These are phyloP conservation scores for Sturmia bella DNA, from an alignment of 2,888 invertebrate genomes.

Conservation along the genomic window DNA sequence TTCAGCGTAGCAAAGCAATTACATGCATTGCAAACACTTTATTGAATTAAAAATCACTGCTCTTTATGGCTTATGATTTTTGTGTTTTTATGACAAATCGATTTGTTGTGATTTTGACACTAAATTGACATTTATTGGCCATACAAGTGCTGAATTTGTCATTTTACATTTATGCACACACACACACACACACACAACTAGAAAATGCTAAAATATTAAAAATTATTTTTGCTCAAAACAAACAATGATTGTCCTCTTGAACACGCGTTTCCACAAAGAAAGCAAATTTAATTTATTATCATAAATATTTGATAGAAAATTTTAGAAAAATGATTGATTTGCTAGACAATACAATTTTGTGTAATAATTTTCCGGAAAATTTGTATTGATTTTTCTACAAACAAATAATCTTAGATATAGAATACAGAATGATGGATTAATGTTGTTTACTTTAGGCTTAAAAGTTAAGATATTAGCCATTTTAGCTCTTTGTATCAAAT, in stretches of 20 bases:
- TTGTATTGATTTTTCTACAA: constrained; percentile 11
- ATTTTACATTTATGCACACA: constrained; percentile 9
- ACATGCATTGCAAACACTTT: constrained; percentile 22
- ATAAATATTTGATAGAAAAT: constrained; percentile 5
- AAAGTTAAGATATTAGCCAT: background rate
- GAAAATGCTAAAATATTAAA: constrained; percentile 3
- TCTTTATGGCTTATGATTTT: constrained; percentile 48
- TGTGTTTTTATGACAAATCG: constrained; percentile 53
- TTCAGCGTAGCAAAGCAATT: background rate
- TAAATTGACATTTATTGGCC: constrained; percentile 67
- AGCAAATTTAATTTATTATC: background rate
- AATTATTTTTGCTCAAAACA: background rate
- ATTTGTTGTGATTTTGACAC: constrained; percentile 58
- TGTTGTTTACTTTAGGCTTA: too few relatives aligned
- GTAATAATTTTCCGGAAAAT: background rate
- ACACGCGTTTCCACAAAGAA: background rate
- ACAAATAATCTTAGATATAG: constrained; percentile 16
- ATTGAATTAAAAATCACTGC: constrained; percentile 20
- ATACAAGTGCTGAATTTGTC: constrained; percentile 64
- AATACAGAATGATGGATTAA: constrained; percentile 28
- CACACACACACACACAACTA: constrained; percentile 12
- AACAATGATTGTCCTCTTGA: background rate
- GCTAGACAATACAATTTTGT: background rate
- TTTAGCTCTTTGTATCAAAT: too few relatives aligned
- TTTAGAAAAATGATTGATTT: constrained; percentile 50